Base-by-base conservation (phyloP, 2,797 vertebrate species). In the Anisognathus igniventris region DNA sequence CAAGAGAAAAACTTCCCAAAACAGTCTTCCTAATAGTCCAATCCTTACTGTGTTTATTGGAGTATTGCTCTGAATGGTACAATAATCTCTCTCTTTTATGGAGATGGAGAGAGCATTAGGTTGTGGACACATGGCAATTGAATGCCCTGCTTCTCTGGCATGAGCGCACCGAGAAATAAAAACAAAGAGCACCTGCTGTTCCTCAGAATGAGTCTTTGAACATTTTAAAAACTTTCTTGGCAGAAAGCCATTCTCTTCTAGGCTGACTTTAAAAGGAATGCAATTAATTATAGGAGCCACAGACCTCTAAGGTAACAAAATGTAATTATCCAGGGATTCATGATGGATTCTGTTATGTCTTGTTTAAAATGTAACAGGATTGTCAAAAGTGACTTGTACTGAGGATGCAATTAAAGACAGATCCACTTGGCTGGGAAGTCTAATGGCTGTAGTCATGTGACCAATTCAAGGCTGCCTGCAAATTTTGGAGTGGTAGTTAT, bases 121-220 rank as follows among this genome's bases (percentile, higher is more conserved):
- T 86, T 95, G 90, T 88, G 93, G 92, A 92, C 95, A 96, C 92
- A 93, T 96, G 95, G 95, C 85, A 86, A 92, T 47, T 92, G 92
- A 97, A 95, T 93, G 91, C 95, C 92, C 60, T 50, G 95, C 76
- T 96, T 96, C 92, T 81, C 87, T 96, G 92, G 92, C 82, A 78
- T 90, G 91, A 96, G 58, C 66, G 75, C 73, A 60, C 66, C 45
- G 44, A 92, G 85, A 95, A 96, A 91, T 73, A 91, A 94, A 95
- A 96, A 95, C 91, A 96, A 97, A 96, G 89, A 93, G 78, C 92
- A 94, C 93, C 95, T 96, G 95, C 95, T 96, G 95, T 92, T 96
- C 76, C 66, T 94, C 9, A 47, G 80, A 92, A 90, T 76, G 70
- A 78, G 82, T 74, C 93, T 96, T 94, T 92, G 88, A 94, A 92